Conservation (phyloP, 2,113 vertebrate species). For the Ivindomyrus marchei region DNA sequence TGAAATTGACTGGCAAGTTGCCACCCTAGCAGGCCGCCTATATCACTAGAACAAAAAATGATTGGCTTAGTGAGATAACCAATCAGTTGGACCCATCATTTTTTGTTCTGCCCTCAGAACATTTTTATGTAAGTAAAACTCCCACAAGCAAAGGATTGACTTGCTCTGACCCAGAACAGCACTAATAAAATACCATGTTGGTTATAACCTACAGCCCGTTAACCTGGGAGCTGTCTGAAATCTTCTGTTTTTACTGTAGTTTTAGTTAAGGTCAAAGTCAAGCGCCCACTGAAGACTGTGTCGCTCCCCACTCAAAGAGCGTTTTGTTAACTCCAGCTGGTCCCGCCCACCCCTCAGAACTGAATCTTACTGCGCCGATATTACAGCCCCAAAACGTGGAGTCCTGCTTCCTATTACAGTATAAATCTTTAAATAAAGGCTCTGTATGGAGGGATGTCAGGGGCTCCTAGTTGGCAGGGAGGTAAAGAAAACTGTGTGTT, state of each 20-base stretch:
- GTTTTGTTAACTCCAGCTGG: background rate
- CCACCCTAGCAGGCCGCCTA: background rate
- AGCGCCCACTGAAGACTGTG: background rate
- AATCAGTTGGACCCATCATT: too few relatives aligned
- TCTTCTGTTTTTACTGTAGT: background rate
- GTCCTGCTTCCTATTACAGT: background rate
- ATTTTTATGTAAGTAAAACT: too few relatives aligned
- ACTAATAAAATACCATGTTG: background rate
- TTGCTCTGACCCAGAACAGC: background rate
- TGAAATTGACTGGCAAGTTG: background rate
- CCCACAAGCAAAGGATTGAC: background rate
- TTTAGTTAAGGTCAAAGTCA: background rate
- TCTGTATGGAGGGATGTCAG: background rate
- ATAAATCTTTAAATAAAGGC: background rate
- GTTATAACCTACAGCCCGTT: background rate
- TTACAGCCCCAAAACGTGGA: background rate
- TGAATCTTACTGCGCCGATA: background rate
- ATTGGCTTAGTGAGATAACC: too few relatives aligned
- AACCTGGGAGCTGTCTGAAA: background rate
- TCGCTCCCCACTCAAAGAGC: background rate
- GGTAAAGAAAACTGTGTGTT: background rate
- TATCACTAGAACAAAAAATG: background rate
- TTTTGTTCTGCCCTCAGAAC: too few relatives aligned
- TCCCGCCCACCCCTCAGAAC: background rate
- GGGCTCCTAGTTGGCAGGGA: background rate